Evolutionary conservation across 2,888 invertebrate species (phyloP).

Genomic region (Conchocele bisecta): DNA sequence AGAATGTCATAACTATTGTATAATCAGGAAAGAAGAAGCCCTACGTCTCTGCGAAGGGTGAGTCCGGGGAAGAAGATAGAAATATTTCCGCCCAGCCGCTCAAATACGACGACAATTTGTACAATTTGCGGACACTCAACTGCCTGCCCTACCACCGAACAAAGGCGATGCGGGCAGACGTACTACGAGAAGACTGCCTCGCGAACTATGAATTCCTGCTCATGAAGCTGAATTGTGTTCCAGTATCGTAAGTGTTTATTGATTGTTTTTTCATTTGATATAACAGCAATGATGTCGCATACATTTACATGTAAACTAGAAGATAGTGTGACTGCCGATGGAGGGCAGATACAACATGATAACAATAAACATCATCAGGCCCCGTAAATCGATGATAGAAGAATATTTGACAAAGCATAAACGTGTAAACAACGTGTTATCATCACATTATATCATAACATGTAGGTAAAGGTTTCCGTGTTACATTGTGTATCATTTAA

Average conservation of each 20-base stretch:
- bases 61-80: slow-evolving; percentile 60
- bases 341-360: too few relatives aligned
- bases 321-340: too few relatives aligned
- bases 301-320: too few relatives aligned
- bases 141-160: slow-evolving; percentile 75
- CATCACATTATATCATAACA: too few relatives aligned
- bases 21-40: slow-evolving; percentile 73
- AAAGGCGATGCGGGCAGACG: slow-evolving; percentile 52
- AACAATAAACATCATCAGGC: too few relatives aligned
- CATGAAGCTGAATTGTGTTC: slow-evolving; percentile 67
- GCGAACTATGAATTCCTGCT: slow-evolving; percentile 74
- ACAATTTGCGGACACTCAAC: slow-evolving; percentile 74
- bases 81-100: slow-evolving; percentile 73
- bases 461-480: too few relatives aligned
- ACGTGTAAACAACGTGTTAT: too few relatives aligned
- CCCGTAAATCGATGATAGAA: too few relatives aligned
- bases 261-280: not conserved
- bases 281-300: too few relatives aligned
- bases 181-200: slow-evolving; percentile 73
- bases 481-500: too few relatives aligned
- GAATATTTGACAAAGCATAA: too few relatives aligned
- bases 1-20: too few relatives aligned
- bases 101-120: slow-evolving; percentile 60
- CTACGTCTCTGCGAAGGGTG: slow-evolving; percentile 62
- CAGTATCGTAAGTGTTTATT: slow-evolving; percentile 59